phyloP scores from a whole-genome alignment of 2,888 invertebrate species.

The Pocota personata region DNA sequence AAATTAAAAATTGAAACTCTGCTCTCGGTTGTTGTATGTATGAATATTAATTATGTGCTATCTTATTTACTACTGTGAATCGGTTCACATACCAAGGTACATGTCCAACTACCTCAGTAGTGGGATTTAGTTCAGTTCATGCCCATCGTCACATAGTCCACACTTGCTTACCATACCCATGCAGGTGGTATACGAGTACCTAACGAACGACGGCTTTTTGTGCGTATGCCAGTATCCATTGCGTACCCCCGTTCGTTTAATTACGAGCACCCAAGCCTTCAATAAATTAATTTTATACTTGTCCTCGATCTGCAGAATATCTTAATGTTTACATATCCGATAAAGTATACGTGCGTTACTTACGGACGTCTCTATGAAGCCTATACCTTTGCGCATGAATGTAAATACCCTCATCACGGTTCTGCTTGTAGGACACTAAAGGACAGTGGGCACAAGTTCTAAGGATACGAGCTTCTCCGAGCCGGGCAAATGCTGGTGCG shows the following conservation, averaged over 20 bases:
- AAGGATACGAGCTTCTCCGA: constrained; percentile 53
- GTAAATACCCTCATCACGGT: constrained; percentile 72
- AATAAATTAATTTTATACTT: constrained; percentile 73
- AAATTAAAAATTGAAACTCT: constrained; percentile 65
- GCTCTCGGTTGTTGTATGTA: constrained; percentile 10
- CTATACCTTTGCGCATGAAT: constrained; percentile 73
- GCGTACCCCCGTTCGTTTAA: constrained; percentile 50
- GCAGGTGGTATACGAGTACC: constrained; percentile 32
- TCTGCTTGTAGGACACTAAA: constrained; percentile 69
- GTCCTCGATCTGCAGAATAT: constrained; percentile 70
- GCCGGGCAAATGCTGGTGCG: constrained; percentile 23
- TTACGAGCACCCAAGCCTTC: constrained; percentile 72
- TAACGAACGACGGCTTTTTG: not conserved
- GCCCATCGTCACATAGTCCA: constrained; percentile 34
- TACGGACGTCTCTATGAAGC: constrained; percentile 66
- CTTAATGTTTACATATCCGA: constrained; percentile 73
- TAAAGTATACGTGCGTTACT: constrained; percentile 68
- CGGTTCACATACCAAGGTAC: constrained; percentile 35
- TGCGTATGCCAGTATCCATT: constrained; percentile 32
- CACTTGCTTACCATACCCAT: constrained; percentile 38
- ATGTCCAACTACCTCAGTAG: constrained; percentile 56
- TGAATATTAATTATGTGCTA: constrained; percentile 55
- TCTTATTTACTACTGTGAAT: constrained; percentile 42
- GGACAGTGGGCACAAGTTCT: constrained; percentile 72
- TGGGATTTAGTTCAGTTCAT: constrained; percentile 50